Evolutionary conservation across 2,797 vertebrate genomes (phyloP), one percentile per base, ranked within the genome.

Genomic region (Podarcis lilfordi): DNA sequence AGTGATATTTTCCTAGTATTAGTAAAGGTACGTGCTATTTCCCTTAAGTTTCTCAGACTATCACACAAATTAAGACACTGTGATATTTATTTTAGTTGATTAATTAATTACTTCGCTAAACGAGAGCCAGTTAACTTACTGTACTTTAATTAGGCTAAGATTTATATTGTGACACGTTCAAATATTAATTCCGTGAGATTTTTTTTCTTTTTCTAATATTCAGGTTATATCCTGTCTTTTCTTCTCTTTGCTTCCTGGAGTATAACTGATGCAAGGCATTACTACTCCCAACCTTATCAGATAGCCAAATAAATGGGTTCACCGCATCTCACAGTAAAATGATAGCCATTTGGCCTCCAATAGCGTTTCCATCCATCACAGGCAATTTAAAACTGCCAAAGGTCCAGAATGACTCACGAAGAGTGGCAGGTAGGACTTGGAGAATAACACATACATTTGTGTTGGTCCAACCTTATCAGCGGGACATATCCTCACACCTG

Each of bases 301-400:
- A 80, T 74, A 90, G 75, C 77, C 66, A 84, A 89, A 83, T 66
- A 94, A 90, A 91, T 66, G 25, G 89, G 19, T 64, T 82, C 93
- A 82, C 80, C 40, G 82, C 23, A 89, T 89, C 45, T 89, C 87
- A 90, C n/a, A 74, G 78, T 68, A 80, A 92, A 89, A 94, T 90
- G 29, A 88, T 0, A 8, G n/a, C 10, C 79, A 94, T 95, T 95
- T 92, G 64, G 91, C 90, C 92, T 88, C 61, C 74, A 92, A 91
- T 85, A 82, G 27, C 89, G 32, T 82, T 91, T 27, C 80, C 80
- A 25, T 76, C 85, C 66, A 82, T 77, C 32, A 64, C 35, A 88
- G 23, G n/a, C 84, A 85, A 89, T 94, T 93, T 87, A 86, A 89
- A 92, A 66, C 35, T 61, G 86, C 81, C 74, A 89, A 80, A 92